Base-by-base conservation (phyloP, 2,113 vertebrate genomes). In the Conger conger region DNA sequence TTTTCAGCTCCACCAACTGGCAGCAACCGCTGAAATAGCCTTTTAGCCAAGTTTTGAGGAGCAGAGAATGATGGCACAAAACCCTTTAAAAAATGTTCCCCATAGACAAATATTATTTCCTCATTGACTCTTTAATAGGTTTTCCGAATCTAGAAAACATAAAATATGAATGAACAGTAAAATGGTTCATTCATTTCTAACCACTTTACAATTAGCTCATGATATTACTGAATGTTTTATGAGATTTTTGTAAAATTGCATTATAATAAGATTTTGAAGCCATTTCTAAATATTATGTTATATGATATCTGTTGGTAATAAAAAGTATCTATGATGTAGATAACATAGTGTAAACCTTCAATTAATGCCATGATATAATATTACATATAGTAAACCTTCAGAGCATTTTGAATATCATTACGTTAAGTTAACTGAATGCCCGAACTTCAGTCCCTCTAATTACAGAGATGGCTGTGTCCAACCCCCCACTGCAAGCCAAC, bases 1-100 rank as follows among this genome's bases (percentile, higher is more conserved):
- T 93, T 93, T 94, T 93, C 90, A 90, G 92, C 89, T 87, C 87
- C 89, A 92, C 90, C 92, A 93, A 94, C 92, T 93, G 92, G 93
- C 92, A 93, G 91, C 90, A 90, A 88, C 90, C 77, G 80, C 89
- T 86, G 87, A 84, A 88, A 89, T 86, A 89, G 87, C 87, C 92
- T 91, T 90, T 90, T 90, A 90, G 85, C 88, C 88, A 89, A 91
- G 92, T 79, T 92, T 89, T 7, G 68, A 89, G 86, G 88, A 88
- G 93, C 88, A 87, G 84, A 89, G 91, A 92, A 94, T 91, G 94
- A 94, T 94, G 91, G 91, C 91, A 90, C 93, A 92, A 89, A 88
- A 91, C 91, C 90, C 91, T 82, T 89, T 81, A 40, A 79, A 78
- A 53, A 40, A 83, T 53, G 82, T 91, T 89, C 89, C 81, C 53